Evolutionary conservation across 2,797 vertebrate species (phyloP), one percentile per base, ranked within the genome.

Genomic region (Delichon dasypus): DNA sequence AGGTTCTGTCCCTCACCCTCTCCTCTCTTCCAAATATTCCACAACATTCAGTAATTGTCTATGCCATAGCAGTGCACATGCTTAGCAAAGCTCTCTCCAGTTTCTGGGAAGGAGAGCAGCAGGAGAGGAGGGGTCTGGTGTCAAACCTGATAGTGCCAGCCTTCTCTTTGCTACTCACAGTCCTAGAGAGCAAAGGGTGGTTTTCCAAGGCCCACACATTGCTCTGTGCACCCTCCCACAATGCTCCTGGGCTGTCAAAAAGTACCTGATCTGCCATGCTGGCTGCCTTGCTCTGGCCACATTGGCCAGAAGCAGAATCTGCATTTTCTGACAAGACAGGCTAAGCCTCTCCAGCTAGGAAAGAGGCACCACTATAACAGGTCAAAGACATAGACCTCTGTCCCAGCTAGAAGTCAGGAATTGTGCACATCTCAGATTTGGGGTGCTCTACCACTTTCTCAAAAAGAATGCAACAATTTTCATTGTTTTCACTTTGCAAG

Each of bases 41-140:
- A 21, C 38, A 2, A 26, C 0, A 0, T 42, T 65, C 20, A 36
- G 8, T 9, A 48, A 27, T 1, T 8, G 2, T 6, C 0, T 16
- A 3, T 38, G 45, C 20, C 45, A 23, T 11, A 82, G 48, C 36
- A 45, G 27, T 1, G 9, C 7, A 11, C 1, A 1, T 0, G 2
- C 13, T 53, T 40, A 22, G 36, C 32, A 45, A 85, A 60, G 12
- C 44, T 7, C 42, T n/a, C 22, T 64, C 21, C 38, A 53, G 23
- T 25, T 65, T 70, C 55, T 40, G 25, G 40, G 10, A 62, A 70
- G 13, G 34, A 73, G 0, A 2, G 71, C 0, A 2, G 34, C 50
- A 78, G 13, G 32, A 54, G 9, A 9, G 8, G 8, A 75, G 1
- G 10, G 23, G 48, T 51, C 22, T 20, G 20, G 30, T 65, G 26